Evolutionary conservation across 2,888 invertebrate genomes (phyloP), one percentile per base, ranked within the genome.

Genomic region (Zygogramma bicolorata): DNA sequence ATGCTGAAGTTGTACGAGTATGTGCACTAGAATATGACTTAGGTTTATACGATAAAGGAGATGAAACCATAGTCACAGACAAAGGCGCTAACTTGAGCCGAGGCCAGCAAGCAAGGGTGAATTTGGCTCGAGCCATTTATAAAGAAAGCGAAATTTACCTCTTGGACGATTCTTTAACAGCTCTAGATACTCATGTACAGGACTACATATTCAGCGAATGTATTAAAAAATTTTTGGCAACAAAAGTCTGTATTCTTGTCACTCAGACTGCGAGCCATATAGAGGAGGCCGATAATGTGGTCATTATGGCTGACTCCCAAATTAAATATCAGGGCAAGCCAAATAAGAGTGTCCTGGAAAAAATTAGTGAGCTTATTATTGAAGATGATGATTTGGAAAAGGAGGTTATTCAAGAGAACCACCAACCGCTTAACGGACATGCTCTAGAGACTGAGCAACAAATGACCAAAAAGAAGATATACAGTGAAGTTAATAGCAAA

Each of bases 161-260:
- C 5, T 87, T 97, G 60, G 97, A 97, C 85, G 97, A 97, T 87
- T 96, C 96, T 0, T 88, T 97, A 25, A 93, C 95, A 76, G 96
- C 97, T 0, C 94, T 97, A n/a, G 97, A 97, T 87, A 91, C 95
- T 0, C 93, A 94, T 27, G 96, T 97, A 3, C 94, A 95, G 3
- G 91, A 93, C 0, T 94, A 94, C 86, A 89, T 97, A 79, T 97
- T 96, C 87, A 94, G 96, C 82, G 91, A 93, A 83, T 95, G 94
- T 81, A 89, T 94, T 61, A 89, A 82, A 60, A 76, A 89, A 7
- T 91, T 91, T 80, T 87, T 95, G 76, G 88, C 90, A 10, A 89
- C 91, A 74, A 91, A 93, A 82, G 91, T 93, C 0, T 86, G 92
- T 34, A 90, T 95, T 59, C 89, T 95, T 13, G 93, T 94, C 75